Evolutionary conservation across 2,113 vertebrate species (phyloP).

Genomic region (Trichechus manatus): DNA sequence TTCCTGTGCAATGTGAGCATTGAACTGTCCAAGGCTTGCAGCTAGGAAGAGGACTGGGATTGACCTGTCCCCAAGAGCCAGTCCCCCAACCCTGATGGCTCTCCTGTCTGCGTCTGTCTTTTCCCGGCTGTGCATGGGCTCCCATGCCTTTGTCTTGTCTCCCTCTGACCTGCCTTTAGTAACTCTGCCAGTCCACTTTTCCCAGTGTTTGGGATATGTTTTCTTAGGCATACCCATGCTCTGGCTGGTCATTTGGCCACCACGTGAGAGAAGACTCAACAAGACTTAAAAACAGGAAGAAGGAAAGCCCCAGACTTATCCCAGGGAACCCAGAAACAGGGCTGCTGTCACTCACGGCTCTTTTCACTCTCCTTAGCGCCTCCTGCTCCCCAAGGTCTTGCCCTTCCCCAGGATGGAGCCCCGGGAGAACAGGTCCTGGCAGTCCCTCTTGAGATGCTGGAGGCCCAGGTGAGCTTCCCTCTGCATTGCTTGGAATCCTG

Average conservation of each 20-base stretch:
- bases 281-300: slow-evolving; percentile 6
- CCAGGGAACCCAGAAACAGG: not conserved
- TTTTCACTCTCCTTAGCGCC: slow-evolving; percentile 74
- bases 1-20: not conserved
- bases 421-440: slow-evolving; percentile 63
- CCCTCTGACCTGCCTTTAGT: not conserved
- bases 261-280: not conserved
- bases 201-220: not conserved
- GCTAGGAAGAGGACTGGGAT: not conserved
- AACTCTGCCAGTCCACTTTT: not conserved
- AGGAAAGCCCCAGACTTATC: not conserved
- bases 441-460: slow-evolving; percentile 60
- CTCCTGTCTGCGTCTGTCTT: not conserved
- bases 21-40: not conserved
- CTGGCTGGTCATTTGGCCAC: not conserved
- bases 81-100: not conserved
- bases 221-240: not conserved
- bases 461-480: slow-evolving; percentile 67
- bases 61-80: not conserved
- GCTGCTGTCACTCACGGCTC: slow-evolving; percentile 49
- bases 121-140: not conserved
- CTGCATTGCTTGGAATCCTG: slow-evolving; percentile 42
- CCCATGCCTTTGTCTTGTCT: not conserved
- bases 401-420: slow-evolving; percentile 52
- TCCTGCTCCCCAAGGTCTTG: slow-evolving; percentile 65